These are phyloP conservation scores for Hydrozoanthus tunicans DNA, from an alignment of 64 coral and sea anemone genomes.

Conservation along the genomic window DNA sequence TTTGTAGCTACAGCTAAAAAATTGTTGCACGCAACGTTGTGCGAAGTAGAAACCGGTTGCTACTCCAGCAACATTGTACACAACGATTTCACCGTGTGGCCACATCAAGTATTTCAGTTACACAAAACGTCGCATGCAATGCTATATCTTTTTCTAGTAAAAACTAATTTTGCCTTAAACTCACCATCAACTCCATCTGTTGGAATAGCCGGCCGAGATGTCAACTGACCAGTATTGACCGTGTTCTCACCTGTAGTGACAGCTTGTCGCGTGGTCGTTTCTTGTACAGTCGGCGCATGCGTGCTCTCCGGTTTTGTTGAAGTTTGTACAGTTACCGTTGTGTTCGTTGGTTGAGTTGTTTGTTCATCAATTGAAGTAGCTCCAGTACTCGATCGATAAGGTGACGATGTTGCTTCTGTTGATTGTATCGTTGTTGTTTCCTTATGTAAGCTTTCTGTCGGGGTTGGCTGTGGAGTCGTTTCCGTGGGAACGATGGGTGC, in stretches of 20 bases:
- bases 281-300: neutral
- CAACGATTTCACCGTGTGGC: too few relatives aligned
- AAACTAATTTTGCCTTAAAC: neutral
- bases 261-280: neutral
- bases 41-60: too few relatives aligned
- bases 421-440: neutral
- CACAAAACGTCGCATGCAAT: too few relatives aligned
- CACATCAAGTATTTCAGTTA: too few relatives aligned
- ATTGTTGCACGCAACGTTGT: too few relatives aligned
- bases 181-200: conserved; percentile 48
- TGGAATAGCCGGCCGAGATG: conserved; percentile 19
- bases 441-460: neutral
- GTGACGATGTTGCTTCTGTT: neutral
- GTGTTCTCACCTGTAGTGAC: conserved; percentile 22
- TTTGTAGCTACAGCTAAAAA: too few relatives aligned
- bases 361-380: neutral
- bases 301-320: neutral
- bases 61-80: too few relatives aligned
- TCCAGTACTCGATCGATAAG: neutral
- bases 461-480: neutral
- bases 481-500: neutral
- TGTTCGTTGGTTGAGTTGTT: neutral
- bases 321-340: neutral
- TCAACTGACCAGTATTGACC: conserved; percentile 18
- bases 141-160: neutral